A percentile compares a stretch with the other conserved stretches of the same genome.
phyloP scores from a whole-genome alignment of 2,888 invertebrate genomes.

The Hypselothyrea guttata region DNA sequence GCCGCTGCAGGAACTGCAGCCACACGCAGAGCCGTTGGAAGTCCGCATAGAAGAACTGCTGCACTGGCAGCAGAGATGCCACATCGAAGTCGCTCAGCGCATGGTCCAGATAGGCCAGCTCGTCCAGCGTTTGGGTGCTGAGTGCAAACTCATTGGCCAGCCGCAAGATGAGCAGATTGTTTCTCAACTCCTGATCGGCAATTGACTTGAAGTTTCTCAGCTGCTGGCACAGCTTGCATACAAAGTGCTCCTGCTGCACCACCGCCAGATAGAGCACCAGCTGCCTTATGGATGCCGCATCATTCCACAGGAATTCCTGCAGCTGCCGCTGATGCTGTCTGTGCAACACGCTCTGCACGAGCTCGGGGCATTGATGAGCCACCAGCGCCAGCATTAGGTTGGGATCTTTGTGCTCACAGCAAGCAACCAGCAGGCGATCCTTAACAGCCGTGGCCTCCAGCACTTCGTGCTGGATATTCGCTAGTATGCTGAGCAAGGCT shows the following conservation, averaged over 20 bases:
- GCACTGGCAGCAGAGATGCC: conserved; percentile 63
- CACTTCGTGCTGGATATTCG: conserved; percentile 64
- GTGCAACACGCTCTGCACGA: conserved; percentile 50
- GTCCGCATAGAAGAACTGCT: conserved; percentile 77
- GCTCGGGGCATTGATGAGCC: conserved; percentile 51
- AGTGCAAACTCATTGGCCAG: conserved; percentile 75
- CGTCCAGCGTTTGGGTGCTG: conserved; percentile 61
- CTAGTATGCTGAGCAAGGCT: conserved; percentile 62
- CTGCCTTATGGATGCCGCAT: conserved; percentile 59
- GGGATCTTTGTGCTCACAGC: conserved; percentile 23
- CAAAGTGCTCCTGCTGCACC: conserved; percentile 69
- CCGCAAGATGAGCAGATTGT: conserved; percentile 75
- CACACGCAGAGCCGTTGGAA: conserved; percentile 70
- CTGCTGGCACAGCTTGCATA: conserved; percentile 64
- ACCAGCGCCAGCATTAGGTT: conserved; percentile 65
- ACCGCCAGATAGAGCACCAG: conserved; percentile 67
- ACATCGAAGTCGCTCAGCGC: conserved; percentile 61
- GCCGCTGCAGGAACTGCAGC: conserved; percentile 66
- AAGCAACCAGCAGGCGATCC: conserved; percentile 41
- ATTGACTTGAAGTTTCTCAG: conserved; percentile 61
- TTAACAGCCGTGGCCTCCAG: conserved; percentile 48
- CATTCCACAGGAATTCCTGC: conserved; percentile 33
- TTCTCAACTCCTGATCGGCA: conserved; percentile 63
- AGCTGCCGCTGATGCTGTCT: conserved; percentile 38
- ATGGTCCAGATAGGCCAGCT: conserved; percentile 68